Evolutionary conservation across 1,140 invertebrate species (phyloP).

Genomic region (Drosophila sulfurigaster): DNA sequence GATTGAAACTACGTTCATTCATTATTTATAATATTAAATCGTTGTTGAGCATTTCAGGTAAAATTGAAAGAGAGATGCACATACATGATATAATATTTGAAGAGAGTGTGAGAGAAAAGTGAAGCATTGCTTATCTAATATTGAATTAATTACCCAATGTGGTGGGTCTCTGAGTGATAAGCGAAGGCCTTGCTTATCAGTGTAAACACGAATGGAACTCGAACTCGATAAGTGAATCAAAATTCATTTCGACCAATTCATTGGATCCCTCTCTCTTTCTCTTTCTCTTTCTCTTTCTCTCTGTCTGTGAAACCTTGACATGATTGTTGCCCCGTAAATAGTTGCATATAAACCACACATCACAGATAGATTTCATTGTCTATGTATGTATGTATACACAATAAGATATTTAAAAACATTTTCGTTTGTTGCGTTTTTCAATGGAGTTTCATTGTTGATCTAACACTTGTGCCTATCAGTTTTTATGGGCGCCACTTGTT

Average conservation of each 20-base stretch:
- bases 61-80: neutral
- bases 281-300: neutral
- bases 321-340: slow-evolving; percentile 27
- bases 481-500: slow-evolving; percentile 49
- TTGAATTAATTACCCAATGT: slow-evolving; percentile 34
- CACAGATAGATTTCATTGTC: slow-evolving; percentile 32
- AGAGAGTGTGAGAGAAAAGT: neutral
- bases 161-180: slow-evolving; percentile 25
- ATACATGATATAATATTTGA: too few species aligned
- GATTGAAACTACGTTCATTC: neutral
- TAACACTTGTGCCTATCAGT: slow-evolving; percentile 39
- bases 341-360: neutral
- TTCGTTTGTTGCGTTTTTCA: slow-evolving; percentile 28
- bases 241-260: slow-evolving; percentile 10
- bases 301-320: slow-evolving; percentile 42
- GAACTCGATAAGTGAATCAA: slow-evolving; percentile 23
- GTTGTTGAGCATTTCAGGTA: slow-evolving; percentile 4
- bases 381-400: slow-evolving; percentile 13
- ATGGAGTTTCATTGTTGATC: slow-evolving; percentile 34
- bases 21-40: slow-evolving; percentile 25
- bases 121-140: slow-evolving; percentile 25
- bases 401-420: slow-evolving; percentile 8
- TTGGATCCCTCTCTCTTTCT: slow-evolving; percentile 1
- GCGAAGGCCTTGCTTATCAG: slow-evolving; percentile 32
- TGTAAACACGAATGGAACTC: slow-evolving; percentile 19